Evolutionary conservation across 2,888 invertebrate species (phyloP), one percentile per base, ranked within the genome.

Genomic region (Acrobasis consociella): DNA sequence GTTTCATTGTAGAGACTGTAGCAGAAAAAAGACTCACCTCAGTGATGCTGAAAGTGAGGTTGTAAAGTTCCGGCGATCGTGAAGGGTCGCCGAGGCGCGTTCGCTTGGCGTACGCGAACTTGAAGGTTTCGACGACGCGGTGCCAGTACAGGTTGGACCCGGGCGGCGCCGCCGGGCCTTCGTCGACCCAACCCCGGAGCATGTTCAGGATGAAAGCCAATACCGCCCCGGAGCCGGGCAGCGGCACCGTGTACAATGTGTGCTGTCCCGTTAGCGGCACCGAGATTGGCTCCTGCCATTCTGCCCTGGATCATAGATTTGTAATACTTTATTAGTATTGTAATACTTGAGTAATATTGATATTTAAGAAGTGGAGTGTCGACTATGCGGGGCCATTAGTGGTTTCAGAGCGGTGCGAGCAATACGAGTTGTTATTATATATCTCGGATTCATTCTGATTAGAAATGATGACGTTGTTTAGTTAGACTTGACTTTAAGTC

Each of bases 71-170:
- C 16, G 50, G 60, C 73, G 71, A 73, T 72, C 83, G 87, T 74
- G 79, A 74, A 76, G 83, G 79, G 90, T 99, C 99, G 0, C 97
- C 99, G 67, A 99, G 90, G 69, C 95, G 94, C 0, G 97, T 96
- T 70, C 99, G 93, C 77, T 95, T 94, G 1, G 97, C 98, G 84
- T 96, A 98, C 16, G 96, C 98, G 90, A 96, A 98, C 85, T 99
- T 99, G 87, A 98, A 97, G 5, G 96, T 94, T 83, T 99, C 99
- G 9, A 97, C 92, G 69, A 98, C 93, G 68, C 97, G 94, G 74
- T 99, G 99, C 93, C 96, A 96, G 81, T 91, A 91, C 15, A 90
- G 86, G 65, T 70, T 67, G 70, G 85, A 80, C 67, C 79, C 82
- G 5, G 71, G 66, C n/a, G 91, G 75, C 42, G 84, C 91, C 60